Percentiles rank a stretch among this genome's conserved stretches.
phyloP scores from a whole-genome alignment of 2,797 vertebrate species.

The Echiichthys vipera region DNA sequence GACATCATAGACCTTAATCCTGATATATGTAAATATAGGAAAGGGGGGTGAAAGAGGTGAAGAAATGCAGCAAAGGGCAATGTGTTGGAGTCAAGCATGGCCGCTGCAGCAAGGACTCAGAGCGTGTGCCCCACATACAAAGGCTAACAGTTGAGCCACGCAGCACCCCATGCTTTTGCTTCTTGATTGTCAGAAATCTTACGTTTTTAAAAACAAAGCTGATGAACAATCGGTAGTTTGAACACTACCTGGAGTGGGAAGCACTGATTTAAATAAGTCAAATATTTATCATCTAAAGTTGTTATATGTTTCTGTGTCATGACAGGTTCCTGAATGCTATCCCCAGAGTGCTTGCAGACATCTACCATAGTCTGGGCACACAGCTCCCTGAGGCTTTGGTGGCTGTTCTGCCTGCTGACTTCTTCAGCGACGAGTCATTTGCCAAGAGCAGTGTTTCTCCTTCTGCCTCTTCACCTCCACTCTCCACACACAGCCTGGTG shows the following conservation, averaged over 20 bases:
- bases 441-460: conserved; percentile 87
- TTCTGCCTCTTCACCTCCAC: conserved; percentile 62
- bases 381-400: conserved; percentile 89
- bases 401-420: conserved; percentile 89
- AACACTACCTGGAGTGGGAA: not conserved
- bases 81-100: not conserved
- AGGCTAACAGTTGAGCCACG: too few species aligned
- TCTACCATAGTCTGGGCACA: conserved; percentile 92
- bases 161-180: not conserved
- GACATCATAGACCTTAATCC: too few species aligned
- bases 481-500: conserved; percentile 72
- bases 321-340: conserved; percentile 88
- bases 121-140: too few species aligned
- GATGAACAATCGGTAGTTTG: not conserved
- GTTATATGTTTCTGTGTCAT: conserved; percentile 5
- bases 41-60: too few species aligned
- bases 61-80: too few species aligned
- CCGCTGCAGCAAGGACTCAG: too few species aligned
- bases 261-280: not conserved
- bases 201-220: not conserved
- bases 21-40: too few species aligned
- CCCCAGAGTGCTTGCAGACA: conserved; percentile 88
- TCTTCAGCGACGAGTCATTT: conserved; percentile 94
- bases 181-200: not conserved
- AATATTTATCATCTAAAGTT: not conserved